phyloP scores from a whole-genome alignment of 2,113 vertebrate species.

The Etheostoma cragini region DNA sequence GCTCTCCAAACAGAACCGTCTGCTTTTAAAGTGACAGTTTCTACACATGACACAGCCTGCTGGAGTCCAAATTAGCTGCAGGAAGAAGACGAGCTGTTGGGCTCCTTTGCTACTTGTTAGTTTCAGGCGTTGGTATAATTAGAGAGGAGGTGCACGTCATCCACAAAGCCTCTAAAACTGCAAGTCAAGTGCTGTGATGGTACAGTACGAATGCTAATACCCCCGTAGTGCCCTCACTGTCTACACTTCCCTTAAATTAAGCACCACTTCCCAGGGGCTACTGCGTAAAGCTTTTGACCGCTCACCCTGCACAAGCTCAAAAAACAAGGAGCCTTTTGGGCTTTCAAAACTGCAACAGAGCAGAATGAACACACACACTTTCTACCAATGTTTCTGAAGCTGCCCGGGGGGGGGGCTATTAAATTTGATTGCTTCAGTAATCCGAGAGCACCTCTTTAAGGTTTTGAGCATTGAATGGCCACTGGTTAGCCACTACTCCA shows the following conservation, averaged over 20 bases:
- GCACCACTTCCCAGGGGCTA: slow-evolving; percentile 20
- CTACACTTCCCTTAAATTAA: slow-evolving; percentile 5
- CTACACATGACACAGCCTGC: not conserved
- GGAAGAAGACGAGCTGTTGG: slow-evolving; percentile 5
- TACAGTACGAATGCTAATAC: slow-evolving; percentile 5
- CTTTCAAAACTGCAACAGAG: not conserved
- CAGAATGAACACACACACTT: not conserved
- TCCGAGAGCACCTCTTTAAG: not conserved
- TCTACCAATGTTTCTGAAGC: not conserved
- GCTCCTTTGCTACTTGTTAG: slow-evolving; percentile 7
- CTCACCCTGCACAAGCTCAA: not conserved
- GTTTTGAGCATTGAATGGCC: not conserved
- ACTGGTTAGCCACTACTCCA: not conserved
- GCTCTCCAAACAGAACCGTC: slow-evolving; percentile 6
- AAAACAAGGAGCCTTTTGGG: not conserved
- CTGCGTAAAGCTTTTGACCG: not conserved
- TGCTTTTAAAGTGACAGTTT: slow-evolving; percentile 6
- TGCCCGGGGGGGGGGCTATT: not conserved
- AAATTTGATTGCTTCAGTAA: not conserved
- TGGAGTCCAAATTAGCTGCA: slow-evolving; percentile 26
- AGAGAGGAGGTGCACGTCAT: slow-evolving; percentile 14
- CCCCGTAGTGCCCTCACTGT: slow-evolving; percentile 1
- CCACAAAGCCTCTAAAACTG: not conserved
- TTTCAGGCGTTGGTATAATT: slow-evolving; percentile 30
- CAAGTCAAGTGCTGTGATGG: not conserved